Evolutionary conservation across 2,113 vertebrate genomes (phyloP).

Genomic region (Nycticryphes semicollaris): DNA sequence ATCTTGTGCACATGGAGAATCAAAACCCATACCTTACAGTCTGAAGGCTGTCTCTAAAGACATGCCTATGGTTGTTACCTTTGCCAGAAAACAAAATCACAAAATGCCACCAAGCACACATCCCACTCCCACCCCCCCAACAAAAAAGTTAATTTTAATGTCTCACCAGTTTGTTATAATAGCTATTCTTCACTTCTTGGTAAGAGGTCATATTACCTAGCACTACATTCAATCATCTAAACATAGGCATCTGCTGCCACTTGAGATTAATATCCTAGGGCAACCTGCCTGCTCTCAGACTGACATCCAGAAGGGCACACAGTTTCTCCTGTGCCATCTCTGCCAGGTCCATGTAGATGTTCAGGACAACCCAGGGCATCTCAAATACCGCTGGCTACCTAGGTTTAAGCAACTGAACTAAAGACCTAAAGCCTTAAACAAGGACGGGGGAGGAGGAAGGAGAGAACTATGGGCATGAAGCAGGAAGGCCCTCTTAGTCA

Average conservation of each 20-base stretch:
- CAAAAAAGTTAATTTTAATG: neutral
- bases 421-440: neutral
- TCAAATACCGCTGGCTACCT: neutral
- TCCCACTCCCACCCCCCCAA: fast-evolving
- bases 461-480: neutral
- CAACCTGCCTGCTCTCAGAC: neutral
- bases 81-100: neutral
- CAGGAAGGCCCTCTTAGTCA: neutral
- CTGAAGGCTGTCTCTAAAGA: neutral
- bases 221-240: conserved; percentile 25
- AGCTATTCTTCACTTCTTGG: conserved; percentile 21
- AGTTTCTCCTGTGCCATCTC: neutral
- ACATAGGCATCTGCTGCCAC: conserved; percentile 29
- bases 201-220: conserved; percentile 15
- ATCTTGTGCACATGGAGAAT: neutral
- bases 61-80: neutral
- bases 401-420: neutral
- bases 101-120: neutral
- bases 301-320: neutral
- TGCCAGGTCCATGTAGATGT: neutral
- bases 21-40: neutral
- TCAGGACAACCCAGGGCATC: neutral
- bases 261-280: conserved; percentile 2
- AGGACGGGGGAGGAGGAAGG: neutral
- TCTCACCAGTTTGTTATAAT: neutral